phyloP scores from a whole-genome alignment of 2,797 vertebrate species.

The Schizopygopsis pylzovi region DNA sequence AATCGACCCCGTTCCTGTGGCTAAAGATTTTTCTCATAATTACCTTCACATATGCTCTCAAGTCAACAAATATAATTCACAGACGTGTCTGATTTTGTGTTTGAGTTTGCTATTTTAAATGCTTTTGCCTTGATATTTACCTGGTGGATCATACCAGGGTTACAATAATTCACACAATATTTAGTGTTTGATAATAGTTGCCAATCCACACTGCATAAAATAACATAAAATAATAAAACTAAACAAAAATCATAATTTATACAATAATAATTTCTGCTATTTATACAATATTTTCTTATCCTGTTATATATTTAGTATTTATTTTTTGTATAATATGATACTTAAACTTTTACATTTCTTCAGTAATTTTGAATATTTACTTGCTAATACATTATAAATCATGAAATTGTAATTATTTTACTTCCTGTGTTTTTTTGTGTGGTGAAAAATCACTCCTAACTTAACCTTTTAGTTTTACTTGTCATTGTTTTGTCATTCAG shows the following conservation, averaged over 20 bases:
- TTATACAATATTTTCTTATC: not conserved
- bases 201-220: not conserved
- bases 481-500: not conserved
- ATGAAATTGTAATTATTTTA: not conserved
- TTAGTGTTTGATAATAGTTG: not conserved
- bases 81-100: conserved; percentile 1
- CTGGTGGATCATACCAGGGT: not conserved
- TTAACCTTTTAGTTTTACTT: not conserved
- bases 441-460: not conserved
- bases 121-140: not conserved
- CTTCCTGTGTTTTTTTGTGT: too few species aligned
- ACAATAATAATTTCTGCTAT: not conserved
- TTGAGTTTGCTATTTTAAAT: not conserved
- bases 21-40: not conserved
- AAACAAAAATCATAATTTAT: not conserved
- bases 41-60: not conserved
- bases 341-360: not conserved
- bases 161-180: not conserved
- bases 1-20: not conserved
- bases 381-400: not conserved
- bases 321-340: not conserved
- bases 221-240: not conserved
- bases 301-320: not conserved
- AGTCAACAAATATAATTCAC: not conserved
- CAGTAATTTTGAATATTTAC: not conserved